Evolutionary conservation across 2,113 vertebrate species (phyloP).

Genomic region (Parus major): DNA sequence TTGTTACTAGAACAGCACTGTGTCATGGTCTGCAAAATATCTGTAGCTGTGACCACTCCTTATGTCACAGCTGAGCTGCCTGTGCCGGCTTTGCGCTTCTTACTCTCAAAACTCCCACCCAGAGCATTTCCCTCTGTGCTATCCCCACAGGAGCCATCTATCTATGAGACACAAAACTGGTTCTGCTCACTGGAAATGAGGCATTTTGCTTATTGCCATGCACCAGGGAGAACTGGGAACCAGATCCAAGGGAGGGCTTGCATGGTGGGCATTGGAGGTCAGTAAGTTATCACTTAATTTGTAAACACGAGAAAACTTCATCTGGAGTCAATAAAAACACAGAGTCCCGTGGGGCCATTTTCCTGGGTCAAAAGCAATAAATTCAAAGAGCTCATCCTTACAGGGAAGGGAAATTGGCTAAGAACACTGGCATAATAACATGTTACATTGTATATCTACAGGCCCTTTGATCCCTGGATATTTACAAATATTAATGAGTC

Average conservation of each 20-base stretch:
- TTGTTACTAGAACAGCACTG: neutral
- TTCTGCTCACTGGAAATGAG: neutral
- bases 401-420: constrained; percentile 42
- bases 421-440: neutral
- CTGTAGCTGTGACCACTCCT: neutral
- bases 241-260: neutral
- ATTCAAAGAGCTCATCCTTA: constrained; percentile 35
- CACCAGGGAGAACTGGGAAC: neutral
- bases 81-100: neutral
- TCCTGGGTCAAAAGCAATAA: constrained; percentile 24
- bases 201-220: neutral
- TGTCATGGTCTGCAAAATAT: neutral
- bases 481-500: constrained; percentile 64
- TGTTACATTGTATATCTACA: constrained; percentile 3
- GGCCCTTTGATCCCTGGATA: constrained; percentile 45
- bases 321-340: constrained; percentile 48
- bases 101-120: neutral
- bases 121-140: neutral
- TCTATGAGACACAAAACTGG: neutral
- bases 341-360: neutral
- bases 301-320: constrained; percentile 57
- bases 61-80: neutral
- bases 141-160: neutral
- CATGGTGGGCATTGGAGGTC: neutral
- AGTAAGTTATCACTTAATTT: constrained; percentile 29